These are phyloP conservation scores for Scolopax bukidnonensis DNA, from an alignment of 2,797 vertebrate species.

Conservation along the genomic window DNA sequence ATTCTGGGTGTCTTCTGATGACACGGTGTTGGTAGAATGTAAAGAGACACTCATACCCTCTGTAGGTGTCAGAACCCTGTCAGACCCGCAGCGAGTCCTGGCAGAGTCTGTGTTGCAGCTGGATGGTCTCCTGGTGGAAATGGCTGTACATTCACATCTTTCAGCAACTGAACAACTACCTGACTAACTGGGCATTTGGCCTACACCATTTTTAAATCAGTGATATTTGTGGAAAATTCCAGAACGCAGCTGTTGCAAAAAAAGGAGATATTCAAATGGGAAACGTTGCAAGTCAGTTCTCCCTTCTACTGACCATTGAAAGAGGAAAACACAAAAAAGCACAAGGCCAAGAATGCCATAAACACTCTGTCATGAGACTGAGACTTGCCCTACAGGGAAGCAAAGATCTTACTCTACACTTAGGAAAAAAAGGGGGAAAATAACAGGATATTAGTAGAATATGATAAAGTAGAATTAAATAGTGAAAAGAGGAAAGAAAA, in stretches of 20 bases:
- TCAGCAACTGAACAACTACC: neutral
- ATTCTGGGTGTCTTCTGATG: neutral
- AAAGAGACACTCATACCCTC: neutral
- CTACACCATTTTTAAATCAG: neutral
- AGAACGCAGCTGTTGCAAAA: neutral
- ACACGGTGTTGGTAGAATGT: neutral
- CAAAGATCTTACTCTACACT: neutral
- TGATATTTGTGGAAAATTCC: neutral
- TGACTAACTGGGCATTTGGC: neutral
- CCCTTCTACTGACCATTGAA: neutral
- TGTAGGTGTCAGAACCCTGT: neutral
- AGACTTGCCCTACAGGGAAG: neutral
- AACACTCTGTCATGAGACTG: neutral
- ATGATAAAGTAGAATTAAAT: neutral
- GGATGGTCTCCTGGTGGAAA: neutral
- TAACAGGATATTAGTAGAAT: neutral
- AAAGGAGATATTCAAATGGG: neutral
- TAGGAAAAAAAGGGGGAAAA: neutral
- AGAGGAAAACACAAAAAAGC: neutral
- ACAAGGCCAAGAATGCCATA: neutral
- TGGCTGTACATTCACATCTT: neutral
- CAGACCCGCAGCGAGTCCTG: neutral
- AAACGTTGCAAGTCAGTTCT: neutral
- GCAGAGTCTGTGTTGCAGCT: neutral
- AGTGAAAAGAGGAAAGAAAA: neutral